Conservation (phyloP, 2,797 vertebrate species). For the Semaprochilodus insignis region DNA sequence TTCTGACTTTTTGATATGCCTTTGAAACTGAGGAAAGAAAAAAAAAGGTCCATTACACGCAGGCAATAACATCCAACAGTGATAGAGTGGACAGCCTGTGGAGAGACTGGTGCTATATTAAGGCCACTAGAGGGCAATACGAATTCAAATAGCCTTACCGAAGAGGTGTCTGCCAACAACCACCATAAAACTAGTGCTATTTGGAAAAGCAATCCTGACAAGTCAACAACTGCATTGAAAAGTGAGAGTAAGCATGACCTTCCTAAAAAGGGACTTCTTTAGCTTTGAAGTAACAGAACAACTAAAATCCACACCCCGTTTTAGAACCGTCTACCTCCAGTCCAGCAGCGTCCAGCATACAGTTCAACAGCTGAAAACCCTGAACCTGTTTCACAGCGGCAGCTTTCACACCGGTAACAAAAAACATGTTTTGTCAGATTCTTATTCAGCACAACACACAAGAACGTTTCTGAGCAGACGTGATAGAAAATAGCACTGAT, state of each 20-base stretch:
- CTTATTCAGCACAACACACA: neutral
- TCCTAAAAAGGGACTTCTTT: neutral
- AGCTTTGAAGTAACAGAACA: neutral
- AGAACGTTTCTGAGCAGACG: neutral
- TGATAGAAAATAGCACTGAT: neutral
- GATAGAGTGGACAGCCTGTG: neutral
- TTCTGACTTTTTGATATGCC: conserved; percentile 92
- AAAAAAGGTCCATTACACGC: neutral
- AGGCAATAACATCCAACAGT: conserved; percentile 15
- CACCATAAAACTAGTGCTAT: neutral
- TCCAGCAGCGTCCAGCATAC: neutral
- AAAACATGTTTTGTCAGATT: neutral
- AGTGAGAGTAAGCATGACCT: neutral
- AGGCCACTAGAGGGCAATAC: conserved; percentile 28
- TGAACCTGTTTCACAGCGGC: neutral
- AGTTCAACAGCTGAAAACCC: neutral
- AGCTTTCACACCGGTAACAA: neutral
- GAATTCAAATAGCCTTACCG: conserved; percentile 1
- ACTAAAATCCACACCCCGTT: too few relatives aligned
- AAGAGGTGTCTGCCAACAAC: neutral
- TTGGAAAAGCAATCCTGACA: neutral
- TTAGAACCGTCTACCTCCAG: neutral
- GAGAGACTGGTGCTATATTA: conserved; percentile 11
- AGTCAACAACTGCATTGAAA: neutral
- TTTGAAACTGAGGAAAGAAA: conserved; percentile 81